phyloP scores from a whole-genome alignment of 2,888 invertebrate species.

The Criorhina ranunculi region DNA sequence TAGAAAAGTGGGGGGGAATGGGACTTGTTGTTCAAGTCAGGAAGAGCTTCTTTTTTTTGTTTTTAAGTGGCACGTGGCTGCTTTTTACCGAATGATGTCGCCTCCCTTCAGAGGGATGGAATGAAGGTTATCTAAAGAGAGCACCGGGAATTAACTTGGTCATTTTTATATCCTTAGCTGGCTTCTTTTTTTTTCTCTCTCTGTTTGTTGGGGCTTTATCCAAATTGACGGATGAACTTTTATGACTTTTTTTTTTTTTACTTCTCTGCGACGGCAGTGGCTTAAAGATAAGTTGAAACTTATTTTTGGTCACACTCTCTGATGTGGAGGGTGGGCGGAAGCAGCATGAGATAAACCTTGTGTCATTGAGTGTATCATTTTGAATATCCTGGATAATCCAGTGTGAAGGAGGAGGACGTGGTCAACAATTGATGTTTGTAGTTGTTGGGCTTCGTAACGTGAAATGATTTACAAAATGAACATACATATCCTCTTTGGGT shows the following conservation, averaged over 20 bases:
- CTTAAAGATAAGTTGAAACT: background rate
- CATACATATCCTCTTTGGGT: too few species aligned
- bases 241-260: slow-evolving; percentile 12
- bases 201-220: background rate
- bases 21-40: background rate
- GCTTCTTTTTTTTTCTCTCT: background rate
- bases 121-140: background rate
- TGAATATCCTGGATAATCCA: background rate
- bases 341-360: background rate
- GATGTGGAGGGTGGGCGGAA: background rate
- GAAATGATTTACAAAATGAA: too few species aligned
- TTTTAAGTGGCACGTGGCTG: background rate
- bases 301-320: background rate
- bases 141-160: slow-evolving; percentile 1
- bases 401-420: too few species aligned
- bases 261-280: background rate
- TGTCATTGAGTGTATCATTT: background rate
- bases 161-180: background rate
- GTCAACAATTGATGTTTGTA: background rate
- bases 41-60: background rate
- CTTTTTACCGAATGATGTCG: background rate
- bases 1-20: background rate
- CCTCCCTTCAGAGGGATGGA: too few species aligned
- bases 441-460: too few species aligned
- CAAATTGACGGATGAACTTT: slow-evolving; percentile 7